Base-by-base conservation (phyloP, 2,113 vertebrate species). In the Fregata magnificens region DNA sequence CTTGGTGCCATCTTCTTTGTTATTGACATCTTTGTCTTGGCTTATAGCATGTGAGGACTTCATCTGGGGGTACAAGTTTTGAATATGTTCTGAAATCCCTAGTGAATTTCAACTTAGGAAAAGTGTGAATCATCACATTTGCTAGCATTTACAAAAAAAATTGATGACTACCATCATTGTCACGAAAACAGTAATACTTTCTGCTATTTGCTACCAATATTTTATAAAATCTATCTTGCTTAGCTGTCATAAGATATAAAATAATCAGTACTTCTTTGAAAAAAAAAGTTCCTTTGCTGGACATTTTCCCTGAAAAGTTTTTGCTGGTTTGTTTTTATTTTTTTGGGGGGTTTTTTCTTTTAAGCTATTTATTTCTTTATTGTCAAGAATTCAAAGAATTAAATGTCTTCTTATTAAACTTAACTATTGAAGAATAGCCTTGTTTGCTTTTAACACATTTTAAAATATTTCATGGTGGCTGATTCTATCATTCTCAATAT, bases 81-180 rank as follows among this genome's bases (percentile, higher is more conserved):
- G 25, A 95, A 93, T 70, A 72, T 45, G 28, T 44, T 91, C n/a
- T 69, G 32, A 87, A 91, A 83, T 91, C 28, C 58, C 40, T 31
- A 81, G 58, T 86, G 65, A 67, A 95, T 93, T 97, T 56, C 42
- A 42, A 6, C 56, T 77, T 81, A 55, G 74, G 84, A 52, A 52
- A 89, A 87, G 67, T 93, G 58, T 70, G 76, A 88, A 90, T 97
- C 74, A 90, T 96, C 93, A 85, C 5, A 90, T 95, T 97, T 95
- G 65, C 56, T 61, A 78, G 59, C 42, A 63, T 87, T 96, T 14
- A 5, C 5, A 80, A 67, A 79, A 45, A 38, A 50, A 61, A 66
- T 15, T 34, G 11, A 79, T 84, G 29, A 40, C 52, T 86, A 67
- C 71, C 92, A 82, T 36, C 32, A 86, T 87, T 96, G 78, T 78